phyloP scores from a whole-genome alignment of 2,888 invertebrate species.

The Cephalotes varians region DNA sequence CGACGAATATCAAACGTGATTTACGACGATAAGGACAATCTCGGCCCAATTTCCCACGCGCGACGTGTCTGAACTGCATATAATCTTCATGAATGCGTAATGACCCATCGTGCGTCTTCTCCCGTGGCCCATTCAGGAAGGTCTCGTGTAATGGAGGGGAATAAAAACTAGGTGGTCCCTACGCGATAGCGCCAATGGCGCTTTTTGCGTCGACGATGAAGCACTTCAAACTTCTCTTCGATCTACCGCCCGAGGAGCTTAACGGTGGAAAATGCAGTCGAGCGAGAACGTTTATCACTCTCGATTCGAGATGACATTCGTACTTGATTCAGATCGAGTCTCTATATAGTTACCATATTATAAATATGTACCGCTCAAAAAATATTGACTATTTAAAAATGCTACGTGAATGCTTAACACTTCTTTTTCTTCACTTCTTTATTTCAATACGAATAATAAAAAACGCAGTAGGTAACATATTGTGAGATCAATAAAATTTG shows the following conservation, averaged over 20 bases:
- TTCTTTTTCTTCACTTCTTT: background rate
- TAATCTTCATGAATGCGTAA: constrained; percentile 82
- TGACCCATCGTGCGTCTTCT: constrained; percentile 65
- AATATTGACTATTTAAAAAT: background rate
- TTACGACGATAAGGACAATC: constrained; percentile 81
- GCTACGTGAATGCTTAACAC: background rate
- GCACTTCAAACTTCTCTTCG: constrained; percentile 32
- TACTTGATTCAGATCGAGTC: constrained; percentile 8
- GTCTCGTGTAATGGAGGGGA: constrained; percentile 63
- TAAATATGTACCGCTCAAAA: background rate
- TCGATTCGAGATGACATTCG: constrained; percentile 9
- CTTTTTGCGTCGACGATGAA: constrained; percentile 41
- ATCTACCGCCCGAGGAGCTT: constrained; percentile 23
- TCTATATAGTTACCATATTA: background rate
- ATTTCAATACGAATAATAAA: background rate
- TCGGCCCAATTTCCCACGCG: constrained; percentile 80
- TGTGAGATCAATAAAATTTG: background rate
- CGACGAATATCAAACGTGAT: constrained; percentile 77
- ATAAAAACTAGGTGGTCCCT: constrained; percentile 58
- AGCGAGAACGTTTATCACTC: constrained; percentile 32
- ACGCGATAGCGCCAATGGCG: constrained; percentile 35
- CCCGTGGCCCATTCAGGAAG: constrained; percentile 55
- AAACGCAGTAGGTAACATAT: background rate
- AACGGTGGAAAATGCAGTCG: constrained; percentile 40
- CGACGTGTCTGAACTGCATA: constrained; percentile 80